Evolutionary conservation across 2,888 invertebrate genomes (phyloP).

Genomic region (Odontomyia ornata): DNA sequence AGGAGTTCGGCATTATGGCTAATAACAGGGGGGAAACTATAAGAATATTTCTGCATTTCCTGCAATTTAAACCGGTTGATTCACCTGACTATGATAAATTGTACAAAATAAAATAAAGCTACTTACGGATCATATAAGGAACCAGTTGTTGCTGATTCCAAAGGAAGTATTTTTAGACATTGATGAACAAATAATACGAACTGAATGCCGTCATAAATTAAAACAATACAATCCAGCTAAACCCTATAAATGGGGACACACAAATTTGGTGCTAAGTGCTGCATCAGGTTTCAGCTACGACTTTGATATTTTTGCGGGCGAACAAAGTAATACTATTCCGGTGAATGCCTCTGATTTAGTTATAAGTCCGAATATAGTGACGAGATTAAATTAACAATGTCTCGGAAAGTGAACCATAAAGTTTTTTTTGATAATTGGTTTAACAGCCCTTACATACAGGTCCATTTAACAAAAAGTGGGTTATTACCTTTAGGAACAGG

Average conservation of each 20-base stretch:
- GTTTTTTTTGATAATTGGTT: too few relatives aligned
- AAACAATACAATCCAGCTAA: too few relatives aligned
- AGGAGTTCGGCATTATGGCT: too few relatives aligned
- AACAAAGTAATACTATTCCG: slow-evolving; percentile 53
- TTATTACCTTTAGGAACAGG: slow-evolving; percentile 51
- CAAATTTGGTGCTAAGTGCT: slow-evolving; percentile 58
- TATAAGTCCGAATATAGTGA: slow-evolving; percentile 54
- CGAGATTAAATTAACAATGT: slow-evolving; percentile 52
- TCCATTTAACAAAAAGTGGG: slow-evolving; percentile 51
- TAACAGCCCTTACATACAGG: slow-evolving; percentile 51
- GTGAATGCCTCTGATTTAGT: slow-evolving; percentile 54
- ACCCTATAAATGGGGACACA: slow-evolving; percentile 58
- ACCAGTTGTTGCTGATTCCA: slow-evolving; percentile 37
- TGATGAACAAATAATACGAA: slow-evolving; percentile 59
- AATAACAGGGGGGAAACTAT: slow-evolving; percentile 47
- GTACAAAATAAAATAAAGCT: slow-evolving; percentile 42
- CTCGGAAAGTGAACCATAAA: slow-evolving; percentile 56
- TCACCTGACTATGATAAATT: slow-evolving; percentile 45
- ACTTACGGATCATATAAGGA: slow-evolving; percentile 29
- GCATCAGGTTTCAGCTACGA: too few relatives aligned
- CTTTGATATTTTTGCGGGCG: slow-evolving; percentile 57
- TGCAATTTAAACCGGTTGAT: slow-evolving; percentile 39
- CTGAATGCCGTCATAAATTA: too few relatives aligned
- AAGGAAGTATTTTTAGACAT: slow-evolving; percentile 55
- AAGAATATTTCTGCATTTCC: slow-evolving; percentile 48